Evolutionary conservation across 1,140 invertebrate genomes (phyloP).

Genomic region (Ptiloglossa arizonensis): DNA sequence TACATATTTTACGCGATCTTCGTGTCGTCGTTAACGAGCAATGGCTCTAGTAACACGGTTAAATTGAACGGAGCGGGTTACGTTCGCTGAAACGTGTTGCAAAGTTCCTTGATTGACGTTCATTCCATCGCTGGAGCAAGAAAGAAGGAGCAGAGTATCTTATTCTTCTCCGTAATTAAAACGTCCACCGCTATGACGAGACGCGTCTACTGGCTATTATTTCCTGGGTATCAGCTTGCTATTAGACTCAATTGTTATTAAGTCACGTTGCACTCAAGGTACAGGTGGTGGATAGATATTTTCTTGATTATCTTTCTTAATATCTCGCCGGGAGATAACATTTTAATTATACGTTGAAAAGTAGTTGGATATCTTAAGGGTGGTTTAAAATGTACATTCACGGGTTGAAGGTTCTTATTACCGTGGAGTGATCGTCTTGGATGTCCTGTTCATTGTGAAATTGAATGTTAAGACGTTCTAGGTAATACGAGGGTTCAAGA

Average conservation of each 20-base stretch:
- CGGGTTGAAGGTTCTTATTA: no score
- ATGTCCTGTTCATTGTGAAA: no score
- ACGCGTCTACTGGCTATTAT: constrained; percentile 3
- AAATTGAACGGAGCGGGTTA: constrained; percentile 15
- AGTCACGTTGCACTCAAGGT: not conserved
- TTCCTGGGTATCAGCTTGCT: constrained; percentile 8
- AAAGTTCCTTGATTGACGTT: constrained; percentile 27
- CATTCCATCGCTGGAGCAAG: constrained; percentile 21
- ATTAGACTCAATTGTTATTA: not conserved
- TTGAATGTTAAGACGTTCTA: no score
- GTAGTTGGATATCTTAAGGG: no score
- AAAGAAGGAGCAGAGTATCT: constrained; percentile 21
- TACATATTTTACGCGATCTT: not conserved
- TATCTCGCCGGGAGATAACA: no score
- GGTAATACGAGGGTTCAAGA: no score
- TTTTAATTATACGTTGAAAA: no score
- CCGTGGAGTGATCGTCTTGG: no score
- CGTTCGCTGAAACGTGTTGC: no score
- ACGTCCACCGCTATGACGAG: constrained; percentile 19
- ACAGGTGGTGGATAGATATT: no score
- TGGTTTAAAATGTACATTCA: not conserved
- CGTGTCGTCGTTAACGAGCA: not conserved
- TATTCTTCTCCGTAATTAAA: constrained; percentile 37
- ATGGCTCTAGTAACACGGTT: not conserved
- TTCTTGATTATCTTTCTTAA: no score